Evolutionary conservation across 2,797 vertebrate genomes (phyloP), one percentile per base, ranked within the genome.

Genomic region (Sebastes variabilis): DNA sequence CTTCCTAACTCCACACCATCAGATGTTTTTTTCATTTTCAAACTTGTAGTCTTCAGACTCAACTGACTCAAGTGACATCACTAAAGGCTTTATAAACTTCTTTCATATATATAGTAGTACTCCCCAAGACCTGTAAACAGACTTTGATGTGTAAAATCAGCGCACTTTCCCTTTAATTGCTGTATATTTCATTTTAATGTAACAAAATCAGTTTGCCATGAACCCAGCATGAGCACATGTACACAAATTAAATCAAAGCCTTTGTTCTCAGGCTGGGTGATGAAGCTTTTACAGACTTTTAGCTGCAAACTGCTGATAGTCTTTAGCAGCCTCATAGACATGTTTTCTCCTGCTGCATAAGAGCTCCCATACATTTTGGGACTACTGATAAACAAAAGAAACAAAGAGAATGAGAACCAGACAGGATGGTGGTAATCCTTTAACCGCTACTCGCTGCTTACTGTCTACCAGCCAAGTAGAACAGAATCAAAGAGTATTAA

Each of bases 401-500:
- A 71, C 18, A 69, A 58, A 80, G 66, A 66, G 70, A 90, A 89
- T 79, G 68, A 82, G 54, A 89, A 83, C 73, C 83, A 92, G 77
- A 75, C 80, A 77, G 34, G 70, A 79, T 79, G 65, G 72, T 55
- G n/a, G 67, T 86, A 81, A 86, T 87, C 66, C 75, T 67, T 70
- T 77, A 62, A 72, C 66, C 58, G 74, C 88, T 80, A 64, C 80
- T 83, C 81, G 81, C 70, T 81, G 61, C 25, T 70, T 36, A 14
- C 25, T 89, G 83, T 81, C 75, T 49, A n/a, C 14, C 38, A 29
- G 90, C 86, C 87, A 89, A 86, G 74, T 66, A 79, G 72, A 77
- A 68, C 80, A 67, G 78, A 90, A 83, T 87, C 81, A 87, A 84
- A 85, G 85, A 69, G 71, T 66, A 73, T 77, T 80, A 72, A 78